These are phyloP conservation scores for Amiota communis DNA, from an alignment of 2,888 invertebrate genomes.

Conservation along the genomic window DNA sequence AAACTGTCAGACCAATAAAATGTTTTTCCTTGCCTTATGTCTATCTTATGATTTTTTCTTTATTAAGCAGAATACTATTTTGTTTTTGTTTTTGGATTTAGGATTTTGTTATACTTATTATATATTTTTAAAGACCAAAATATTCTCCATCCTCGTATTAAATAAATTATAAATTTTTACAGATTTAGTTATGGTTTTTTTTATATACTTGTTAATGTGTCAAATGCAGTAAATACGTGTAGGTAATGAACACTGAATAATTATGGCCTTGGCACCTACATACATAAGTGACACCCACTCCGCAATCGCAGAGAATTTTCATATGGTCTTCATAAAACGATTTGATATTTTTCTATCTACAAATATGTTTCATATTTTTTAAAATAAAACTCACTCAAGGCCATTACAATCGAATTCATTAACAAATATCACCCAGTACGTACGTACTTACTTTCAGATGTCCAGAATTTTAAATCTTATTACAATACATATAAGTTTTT, in stretches of 20 bases:
- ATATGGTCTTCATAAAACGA: not conserved
- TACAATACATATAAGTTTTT: no score
- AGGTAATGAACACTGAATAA: constrained; percentile 25
- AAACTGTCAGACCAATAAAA: constrained; percentile 14
- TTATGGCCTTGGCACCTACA: constrained; percentile 61
- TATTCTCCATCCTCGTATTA: not conserved
- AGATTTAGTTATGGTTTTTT: constrained; percentile 44
- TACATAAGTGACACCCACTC: constrained; percentile 58
- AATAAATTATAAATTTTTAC: constrained; percentile 53
- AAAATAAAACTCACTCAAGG: constrained; percentile 26
- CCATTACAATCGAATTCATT: constrained; percentile 22
- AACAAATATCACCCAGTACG: not conserved
- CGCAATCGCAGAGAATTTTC: constrained; percentile 37
- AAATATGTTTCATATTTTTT: not conserved
- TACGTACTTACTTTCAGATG: no score
- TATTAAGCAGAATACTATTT: not conserved
- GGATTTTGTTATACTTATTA: not conserved
- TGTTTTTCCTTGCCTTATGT: not conserved
- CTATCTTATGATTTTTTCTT: no score
- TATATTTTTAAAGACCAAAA: not conserved
- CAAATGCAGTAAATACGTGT: constrained; percentile 49
- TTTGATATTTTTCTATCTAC: constrained; percentile 6
- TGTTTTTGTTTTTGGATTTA: not conserved
- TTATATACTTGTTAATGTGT: constrained; percentile 19
- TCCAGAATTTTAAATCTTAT: no score